Evolutionary conservation across 2,888 invertebrate species (phyloP), one percentile per base, ranked within the genome.

Genomic region (Troides aeacus): DNA sequence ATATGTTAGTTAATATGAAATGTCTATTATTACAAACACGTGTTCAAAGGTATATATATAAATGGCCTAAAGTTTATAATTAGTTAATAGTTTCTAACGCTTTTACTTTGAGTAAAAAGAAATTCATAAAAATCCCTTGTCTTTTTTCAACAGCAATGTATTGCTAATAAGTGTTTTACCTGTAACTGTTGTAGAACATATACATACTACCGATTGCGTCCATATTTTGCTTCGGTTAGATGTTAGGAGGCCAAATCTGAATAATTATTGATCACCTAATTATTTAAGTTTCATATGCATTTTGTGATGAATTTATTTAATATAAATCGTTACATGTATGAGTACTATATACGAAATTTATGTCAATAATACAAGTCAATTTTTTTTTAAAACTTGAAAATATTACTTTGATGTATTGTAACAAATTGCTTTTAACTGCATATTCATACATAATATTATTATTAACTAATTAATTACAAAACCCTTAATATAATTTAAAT

Each of bases 21-120:
- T 82, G 82, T 84, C 82, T 86, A 83, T 82, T 83, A 82, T 73
- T 78, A 73, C 78, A 77, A 78, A 80, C n/a, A 57, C 21, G 81
- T 85, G 84, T 86, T 87, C 81, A 84, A 39, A 62, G 62, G 17
- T 63, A 58, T 62, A 30, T 62, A 30, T 30, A 66, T 63, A n/a
- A 65, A 66, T 56, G 66, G 66, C 70, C 70, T 70, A 66, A 63
- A 62, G 42, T 56, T 58, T 70, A 53, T 50, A 62, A 53, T 66
- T 62, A 66, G 58, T n/a, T 62, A 21, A 64, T 60, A 62, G 71
- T 72, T 77, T 75, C 69, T 69, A 73, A 75, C 50, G 53, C 63
- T 63, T 46, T 68, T 74, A 56, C 39, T 65, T 76, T 74, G 75
- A 66, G 76, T 73, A 64, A 74, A 62, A 75, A 77, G 39, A 39